Percentiles rank a stretch among this genome's conserved stretches.
Conservation (phyloP, 2,113 vertebrate genomes). For the Apeltes quadracus region DNA sequence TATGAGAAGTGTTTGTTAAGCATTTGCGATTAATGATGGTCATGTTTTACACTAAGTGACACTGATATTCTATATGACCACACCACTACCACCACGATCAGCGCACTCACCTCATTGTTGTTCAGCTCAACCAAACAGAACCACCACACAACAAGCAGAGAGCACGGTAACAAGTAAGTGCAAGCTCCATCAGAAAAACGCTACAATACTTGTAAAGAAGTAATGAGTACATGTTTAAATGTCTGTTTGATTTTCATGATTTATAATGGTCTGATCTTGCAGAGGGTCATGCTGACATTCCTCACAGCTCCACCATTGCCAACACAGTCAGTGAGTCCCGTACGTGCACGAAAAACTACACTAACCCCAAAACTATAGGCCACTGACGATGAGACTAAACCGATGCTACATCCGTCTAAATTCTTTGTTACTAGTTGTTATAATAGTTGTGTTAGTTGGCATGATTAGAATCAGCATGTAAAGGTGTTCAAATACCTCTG, state of each 20-base stretch:
- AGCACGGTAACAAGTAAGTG: constrained; percentile 27
- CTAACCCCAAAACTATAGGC: background rate
- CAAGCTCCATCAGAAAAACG: background rate
- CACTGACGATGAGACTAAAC: background rate
- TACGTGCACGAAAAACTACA: constrained; percentile 8
- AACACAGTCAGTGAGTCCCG: constrained; percentile 28
- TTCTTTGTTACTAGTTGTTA: background rate
- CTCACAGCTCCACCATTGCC: background rate
- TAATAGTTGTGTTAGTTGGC: background rate
- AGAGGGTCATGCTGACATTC: background rate
- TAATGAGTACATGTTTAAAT: background rate
- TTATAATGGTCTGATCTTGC: constrained; percentile 21
- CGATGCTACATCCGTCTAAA: background rate
- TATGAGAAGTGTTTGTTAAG: too few relatives aligned
- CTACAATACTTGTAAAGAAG: background rate
- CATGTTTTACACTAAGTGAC: too few relatives aligned
- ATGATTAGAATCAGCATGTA: background rate
- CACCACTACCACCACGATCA: too few relatives aligned
- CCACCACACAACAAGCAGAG: background rate
- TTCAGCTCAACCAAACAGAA: constrained; percentile 35
- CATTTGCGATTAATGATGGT: too few relatives aligned
- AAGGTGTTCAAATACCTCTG: background rate
- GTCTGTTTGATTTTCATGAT: background rate
- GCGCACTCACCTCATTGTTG: constrained; percentile 3
- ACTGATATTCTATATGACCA: too few relatives aligned